phyloP scores from a whole-genome alignment of 1,140 invertebrate genomes.

The Drosophila ambigua region DNA sequence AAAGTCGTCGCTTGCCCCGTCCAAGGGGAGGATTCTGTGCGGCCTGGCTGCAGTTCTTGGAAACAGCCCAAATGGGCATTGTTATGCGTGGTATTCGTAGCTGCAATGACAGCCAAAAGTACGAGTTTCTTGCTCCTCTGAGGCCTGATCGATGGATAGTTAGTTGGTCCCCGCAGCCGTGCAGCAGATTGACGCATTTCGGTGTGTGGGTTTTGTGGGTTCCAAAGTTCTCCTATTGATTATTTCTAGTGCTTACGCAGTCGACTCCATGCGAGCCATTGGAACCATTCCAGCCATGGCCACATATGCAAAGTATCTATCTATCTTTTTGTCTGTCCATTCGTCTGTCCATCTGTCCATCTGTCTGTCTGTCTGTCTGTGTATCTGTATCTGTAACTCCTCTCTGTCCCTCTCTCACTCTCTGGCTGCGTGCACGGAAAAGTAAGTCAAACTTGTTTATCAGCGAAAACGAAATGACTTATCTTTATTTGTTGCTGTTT shows the following conservation, averaged over 20 bases:
- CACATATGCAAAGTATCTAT: conserved; percentile 60
- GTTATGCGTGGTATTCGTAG: background rate
- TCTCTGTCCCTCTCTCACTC: too few relatives aligned
- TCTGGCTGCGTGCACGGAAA: conserved; percentile 15
- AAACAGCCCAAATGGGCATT: conserved; percentile 46
- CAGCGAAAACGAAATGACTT: conserved; percentile 61
- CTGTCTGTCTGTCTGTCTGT: conserved; percentile 13
- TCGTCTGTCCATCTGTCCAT: too few relatives aligned
- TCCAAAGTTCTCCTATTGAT: conserved; percentile 77
- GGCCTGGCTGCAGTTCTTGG: conserved; percentile 43
- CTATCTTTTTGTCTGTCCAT: conserved; percentile 23
- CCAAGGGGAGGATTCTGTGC: conserved; percentile 62
- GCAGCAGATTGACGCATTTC: conserved; percentile 48
- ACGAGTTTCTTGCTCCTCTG: conserved; percentile 15
- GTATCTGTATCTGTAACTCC: conserved; percentile 31
- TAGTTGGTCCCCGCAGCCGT: background rate
- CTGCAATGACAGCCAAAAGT: background rate
- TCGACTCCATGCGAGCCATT: conserved; percentile 12
- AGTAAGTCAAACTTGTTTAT: conserved; percentile 81
- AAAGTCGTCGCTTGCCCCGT: conserved; percentile 30
- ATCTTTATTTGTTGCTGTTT: conserved; percentile 62
- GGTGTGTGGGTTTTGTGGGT: conserved; percentile 8
- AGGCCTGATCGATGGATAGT: conserved; percentile 27
- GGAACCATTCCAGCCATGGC: conserved; percentile 27
- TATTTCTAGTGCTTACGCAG: conserved; percentile 77